Evolutionary conservation across 2,113 vertebrate species (phyloP).

Genomic region (Orthonyx spaldingii): DNA sequence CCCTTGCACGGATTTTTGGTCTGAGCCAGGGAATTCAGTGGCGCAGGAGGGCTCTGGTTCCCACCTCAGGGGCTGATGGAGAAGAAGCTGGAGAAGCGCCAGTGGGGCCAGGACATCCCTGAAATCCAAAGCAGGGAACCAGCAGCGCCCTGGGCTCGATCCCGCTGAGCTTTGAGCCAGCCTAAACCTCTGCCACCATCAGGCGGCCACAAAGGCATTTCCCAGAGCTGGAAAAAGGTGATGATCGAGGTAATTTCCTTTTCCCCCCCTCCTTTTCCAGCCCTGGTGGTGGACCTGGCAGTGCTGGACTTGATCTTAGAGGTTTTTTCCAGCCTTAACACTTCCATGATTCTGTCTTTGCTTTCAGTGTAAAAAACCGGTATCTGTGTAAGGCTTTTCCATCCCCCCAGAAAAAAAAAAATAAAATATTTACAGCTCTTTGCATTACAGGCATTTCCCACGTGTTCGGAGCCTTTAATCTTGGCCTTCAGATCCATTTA

Average conservation of each 20-base stretch:
- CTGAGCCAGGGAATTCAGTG: fast-evolving
- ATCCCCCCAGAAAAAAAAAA: background rate
- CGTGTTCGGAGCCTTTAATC: conserved; percentile 6
- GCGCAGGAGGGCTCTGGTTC: fast-evolving
- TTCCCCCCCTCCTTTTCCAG: background rate
- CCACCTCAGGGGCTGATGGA: background rate
- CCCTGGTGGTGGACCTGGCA: background rate
- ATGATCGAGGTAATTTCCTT: background rate
- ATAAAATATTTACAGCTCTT: background rate
- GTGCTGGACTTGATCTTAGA: fast-evolving
- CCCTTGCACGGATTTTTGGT: background rate
- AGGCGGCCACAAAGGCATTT: fast-evolving
- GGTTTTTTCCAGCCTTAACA: background rate
- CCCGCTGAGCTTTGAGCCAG: background rate
- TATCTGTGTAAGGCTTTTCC: background rate
- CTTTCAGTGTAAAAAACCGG: background rate
- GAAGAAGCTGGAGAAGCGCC: fast-evolving
- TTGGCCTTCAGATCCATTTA: background rate
- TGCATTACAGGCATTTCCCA: background rate
- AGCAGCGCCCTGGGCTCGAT: background rate
- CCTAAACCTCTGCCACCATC: background rate
- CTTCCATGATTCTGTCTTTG: background rate
- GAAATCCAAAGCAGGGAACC: fast-evolving
- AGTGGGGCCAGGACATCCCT: background rate
- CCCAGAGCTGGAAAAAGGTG: background rate